Conservation (phyloP, 2,797 vertebrate species). For the Semaprochilodus insignis region DNA sequence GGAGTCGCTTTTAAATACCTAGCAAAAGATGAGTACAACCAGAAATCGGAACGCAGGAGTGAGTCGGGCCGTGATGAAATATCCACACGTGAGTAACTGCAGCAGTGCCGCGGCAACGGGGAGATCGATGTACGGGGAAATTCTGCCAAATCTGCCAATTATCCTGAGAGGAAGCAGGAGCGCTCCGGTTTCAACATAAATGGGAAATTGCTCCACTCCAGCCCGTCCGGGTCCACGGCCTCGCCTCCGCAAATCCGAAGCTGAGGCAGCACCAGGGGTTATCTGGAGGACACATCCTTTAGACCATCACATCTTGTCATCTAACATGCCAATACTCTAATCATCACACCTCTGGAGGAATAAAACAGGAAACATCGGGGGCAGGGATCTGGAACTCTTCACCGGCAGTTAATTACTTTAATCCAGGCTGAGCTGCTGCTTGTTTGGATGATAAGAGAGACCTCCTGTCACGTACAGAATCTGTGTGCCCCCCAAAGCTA, state of each 20-base stretch:
- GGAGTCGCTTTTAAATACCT: conserved; percentile 28
- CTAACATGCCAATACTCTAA: conserved; percentile 68
- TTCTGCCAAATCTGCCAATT: conserved; percentile 53
- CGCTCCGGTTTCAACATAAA: conserved; percentile 38
- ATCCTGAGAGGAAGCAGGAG: conserved; percentile 46
- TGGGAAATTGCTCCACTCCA: conserved; percentile 33
- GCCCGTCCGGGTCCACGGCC: conserved; percentile 18
- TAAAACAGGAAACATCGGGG: conserved; percentile 63
- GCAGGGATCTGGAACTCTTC: conserved; percentile 69
- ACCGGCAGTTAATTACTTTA: conserved; percentile 78
- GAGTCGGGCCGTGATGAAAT: conserved; percentile 21
- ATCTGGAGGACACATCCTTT: conserved; percentile 64
- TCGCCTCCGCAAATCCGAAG: conserved; percentile 31
- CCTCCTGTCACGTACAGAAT: conserved; percentile 75
- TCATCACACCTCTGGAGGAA: conserved; percentile 65
- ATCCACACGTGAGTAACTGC: conserved; percentile 36
- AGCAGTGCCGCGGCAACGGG: conserved; percentile 23
- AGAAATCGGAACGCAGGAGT: conserved; percentile 19
- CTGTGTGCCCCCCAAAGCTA: conserved; percentile 68
- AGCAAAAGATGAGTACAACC: background rate
- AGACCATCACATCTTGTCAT: conserved; percentile 72
- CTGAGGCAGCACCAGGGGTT: conserved; percentile 62
- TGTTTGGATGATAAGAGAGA: conserved; percentile 78
- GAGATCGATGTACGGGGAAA: conserved; percentile 45
- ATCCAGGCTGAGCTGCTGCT: conserved; percentile 72